Evolutionary conservation across 2,888 invertebrate genomes (phyloP).

Genomic region (Criorhina ranunculi): DNA sequence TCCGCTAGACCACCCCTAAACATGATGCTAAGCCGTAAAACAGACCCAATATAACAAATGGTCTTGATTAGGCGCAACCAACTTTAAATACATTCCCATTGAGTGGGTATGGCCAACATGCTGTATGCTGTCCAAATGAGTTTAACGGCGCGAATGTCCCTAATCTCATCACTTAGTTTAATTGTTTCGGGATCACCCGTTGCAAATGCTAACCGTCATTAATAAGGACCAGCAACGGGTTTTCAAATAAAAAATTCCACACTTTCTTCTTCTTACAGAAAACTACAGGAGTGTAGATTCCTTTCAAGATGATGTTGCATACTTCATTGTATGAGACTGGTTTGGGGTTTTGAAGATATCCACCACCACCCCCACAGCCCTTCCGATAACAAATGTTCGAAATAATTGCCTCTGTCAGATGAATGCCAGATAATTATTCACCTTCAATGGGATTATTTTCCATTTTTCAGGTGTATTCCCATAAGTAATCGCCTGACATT

Average conservation of each 20-base stretch:
- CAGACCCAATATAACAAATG: slow-evolving; percentile 65
- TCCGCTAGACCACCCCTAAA: slow-evolving; percentile 66
- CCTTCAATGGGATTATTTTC: slow-evolving; percentile 74
- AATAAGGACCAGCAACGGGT: slow-evolving; percentile 50
- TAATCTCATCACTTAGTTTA: slow-evolving; percentile 75
- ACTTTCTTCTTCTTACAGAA: background rate
- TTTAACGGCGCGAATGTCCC: slow-evolving; percentile 73
- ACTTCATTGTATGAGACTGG: background rate
- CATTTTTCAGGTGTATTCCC: slow-evolving; percentile 75
- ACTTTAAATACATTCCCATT: slow-evolving; percentile 66
- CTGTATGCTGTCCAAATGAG: slow-evolving; percentile 60
- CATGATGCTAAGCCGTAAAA: slow-evolving; percentile 68
- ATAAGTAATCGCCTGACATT: slow-evolving; percentile 40
- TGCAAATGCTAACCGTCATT: slow-evolving; percentile 70
- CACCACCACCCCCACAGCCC: background rate
- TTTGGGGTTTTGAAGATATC: background rate
- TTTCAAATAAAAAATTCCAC: slow-evolving; percentile 51
- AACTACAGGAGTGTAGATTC: background rate
- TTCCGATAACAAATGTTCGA: slow-evolving; percentile 68
- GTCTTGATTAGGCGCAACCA: slow-evolving; percentile 65
- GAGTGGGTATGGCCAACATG: slow-evolving; percentile 43
- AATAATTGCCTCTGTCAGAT: slow-evolving; percentile 74
- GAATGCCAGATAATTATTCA: slow-evolving; percentile 73
- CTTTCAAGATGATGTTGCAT: background rate
- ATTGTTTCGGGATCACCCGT: slow-evolving; percentile 74